A percentile compares a stretch with the other conserved stretches of the same genome.
These are phyloP conservation scores for Microplitis demolitor DNA, from an alignment of 1,140 invertebrate genomes.

Conservation along the genomic window DNA sequence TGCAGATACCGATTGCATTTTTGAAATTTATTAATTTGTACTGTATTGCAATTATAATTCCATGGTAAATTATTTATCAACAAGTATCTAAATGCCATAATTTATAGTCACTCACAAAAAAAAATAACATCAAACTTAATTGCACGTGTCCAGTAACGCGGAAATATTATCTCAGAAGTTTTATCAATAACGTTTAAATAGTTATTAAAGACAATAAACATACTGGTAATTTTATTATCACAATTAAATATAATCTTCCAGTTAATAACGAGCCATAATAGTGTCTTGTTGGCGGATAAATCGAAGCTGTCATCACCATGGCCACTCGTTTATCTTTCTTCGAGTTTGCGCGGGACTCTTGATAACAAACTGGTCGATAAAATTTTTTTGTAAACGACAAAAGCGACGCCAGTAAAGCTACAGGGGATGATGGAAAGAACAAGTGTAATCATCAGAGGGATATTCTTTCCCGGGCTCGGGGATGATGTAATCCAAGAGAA, in stretches of 20 bases:
- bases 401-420: constrained; percentile 46
- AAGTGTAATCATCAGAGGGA: constrained; percentile 14
- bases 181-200: not conserved
- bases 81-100: constrained; percentile 4
- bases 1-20: not conserved
- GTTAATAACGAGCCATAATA: constrained; percentile 1
- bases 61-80: not conserved
- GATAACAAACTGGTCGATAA: constrained; percentile 49
- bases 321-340: constrained; percentile 38
- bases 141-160: not conserved
- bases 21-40: not conserved
- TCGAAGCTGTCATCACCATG: constrained; percentile 24
- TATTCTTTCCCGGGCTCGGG: constrained; percentile 10
- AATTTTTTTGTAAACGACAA: constrained; percentile 39
- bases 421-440: not conserved
- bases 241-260: not conserved
- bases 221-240: not conserved
- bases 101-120: constrained; percentile 2
- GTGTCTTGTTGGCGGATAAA: not conserved
- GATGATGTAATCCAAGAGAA: not conserved
- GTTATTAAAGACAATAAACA: not conserved
- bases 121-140: no score
- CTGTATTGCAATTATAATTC: not conserved
- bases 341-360: constrained; percentile 47
- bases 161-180: not conserved